phyloP scores from a whole-genome alignment of 1,140 invertebrate genomes.

The Bombus confusus region DNA sequence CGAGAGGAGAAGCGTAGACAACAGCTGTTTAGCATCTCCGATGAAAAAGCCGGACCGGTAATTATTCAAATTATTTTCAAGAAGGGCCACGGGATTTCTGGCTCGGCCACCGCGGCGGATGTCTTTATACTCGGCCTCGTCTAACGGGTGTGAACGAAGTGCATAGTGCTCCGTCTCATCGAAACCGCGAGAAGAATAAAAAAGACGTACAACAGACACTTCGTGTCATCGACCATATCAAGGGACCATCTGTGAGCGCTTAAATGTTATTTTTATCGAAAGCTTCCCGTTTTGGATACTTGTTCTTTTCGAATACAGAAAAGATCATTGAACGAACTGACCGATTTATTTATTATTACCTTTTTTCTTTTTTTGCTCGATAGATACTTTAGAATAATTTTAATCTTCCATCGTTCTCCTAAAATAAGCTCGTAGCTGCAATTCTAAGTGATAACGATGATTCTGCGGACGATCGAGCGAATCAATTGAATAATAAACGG shows the following conservation, averaged over 20 bases:
- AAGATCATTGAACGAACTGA: too few relatives aligned
- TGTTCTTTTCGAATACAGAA: not conserved
- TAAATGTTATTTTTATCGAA: not conserved
- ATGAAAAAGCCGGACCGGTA: slow-evolving; percentile 73
- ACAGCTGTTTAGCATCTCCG: slow-evolving; percentile 77
- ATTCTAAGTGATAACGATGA: not conserved
- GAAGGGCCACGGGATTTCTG: slow-evolving; percentile 50
- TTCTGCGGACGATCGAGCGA: not conserved
- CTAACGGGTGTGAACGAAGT: slow-evolving; percentile 47
- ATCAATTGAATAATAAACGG: not conserved
- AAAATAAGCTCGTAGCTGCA: not conserved
- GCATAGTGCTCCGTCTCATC: slow-evolving; percentile 12
- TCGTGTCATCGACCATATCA: not conserved
- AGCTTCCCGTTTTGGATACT: not conserved
- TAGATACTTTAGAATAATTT: too few relatives aligned
- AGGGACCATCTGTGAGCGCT: not conserved
- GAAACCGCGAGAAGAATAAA: not conserved
- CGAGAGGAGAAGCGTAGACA: slow-evolving; percentile 59
- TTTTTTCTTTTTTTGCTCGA: too few relatives aligned
- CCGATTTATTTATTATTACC: too few relatives aligned
- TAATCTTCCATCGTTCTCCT: not conserved
- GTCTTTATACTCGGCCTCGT: slow-evolving; percentile 47
- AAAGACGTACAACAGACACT: slow-evolving; percentile 12
- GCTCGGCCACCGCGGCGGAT: slow-evolving; percentile 34
- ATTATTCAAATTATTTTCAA: slow-evolving; percentile 78